Base-by-base conservation (phyloP, 2,113 vertebrate species). In the Lycocorax pyrrhopterus region DNA sequence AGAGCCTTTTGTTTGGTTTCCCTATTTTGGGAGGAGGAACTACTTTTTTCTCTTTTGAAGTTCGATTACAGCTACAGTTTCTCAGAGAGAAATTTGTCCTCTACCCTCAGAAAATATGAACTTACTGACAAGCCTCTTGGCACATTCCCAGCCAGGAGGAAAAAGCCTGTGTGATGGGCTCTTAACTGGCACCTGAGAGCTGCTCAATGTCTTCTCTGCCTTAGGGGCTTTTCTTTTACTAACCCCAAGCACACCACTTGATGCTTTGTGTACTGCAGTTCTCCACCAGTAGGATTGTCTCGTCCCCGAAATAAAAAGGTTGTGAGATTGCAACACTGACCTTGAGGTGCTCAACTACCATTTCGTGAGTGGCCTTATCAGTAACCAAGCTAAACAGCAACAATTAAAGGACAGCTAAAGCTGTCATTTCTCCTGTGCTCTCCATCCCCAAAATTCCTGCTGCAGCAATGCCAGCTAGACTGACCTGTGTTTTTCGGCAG, bases 401-500 rank as follows among this genome's bases (percentile, higher is more conserved):
- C 60, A 72, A 64, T 52, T 62, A 81, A 87, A 69, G 5, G 3
- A 58, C 35, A 75, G 44, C 41, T 66, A 47, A 83, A 95, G 55
- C 52, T 89, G 55, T 44, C 18, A 4, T 41, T 85, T 90, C 51
- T 67, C 46, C 62, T 86, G 23, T 68, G 25, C 53, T 46, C 35
- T 66, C 72, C 53, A 21, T 51, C 58, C 73, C 86, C 30, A 35
- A 90, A 88, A 82, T 3, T n/a, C 29, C 32, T 91, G 32, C 51
- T 87, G 63, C 62, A 88, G 82, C 74, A 74, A 26, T 16, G 56
- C 66, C 91, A 96, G 33, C 80, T 18, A 83, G n/a, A 35, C 59
- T 91, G 91, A 93, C 80, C 77, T 60, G 92, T 93, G 82, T 55
- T 82, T 89, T 86, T 37, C 37, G 4, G 69, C 86, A 39, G 73